These are phyloP conservation scores for Melinopterus prodromus DNA, from an alignment of 2,888 invertebrate species.

Conservation along the genomic window DNA sequence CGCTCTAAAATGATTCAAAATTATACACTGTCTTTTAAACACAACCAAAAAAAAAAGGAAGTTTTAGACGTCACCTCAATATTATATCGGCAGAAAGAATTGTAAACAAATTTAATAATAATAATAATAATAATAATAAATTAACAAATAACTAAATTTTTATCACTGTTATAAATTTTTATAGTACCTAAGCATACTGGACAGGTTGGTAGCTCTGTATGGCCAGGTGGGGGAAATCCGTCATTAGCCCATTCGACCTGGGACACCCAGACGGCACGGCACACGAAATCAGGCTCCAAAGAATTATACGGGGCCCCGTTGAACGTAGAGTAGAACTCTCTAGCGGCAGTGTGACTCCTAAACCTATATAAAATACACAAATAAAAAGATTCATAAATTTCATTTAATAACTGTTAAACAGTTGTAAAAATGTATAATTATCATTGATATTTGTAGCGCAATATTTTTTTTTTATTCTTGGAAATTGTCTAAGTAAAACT, in stretches of 20 bases:
- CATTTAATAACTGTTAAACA: neutral
- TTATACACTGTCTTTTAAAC: too few species aligned
- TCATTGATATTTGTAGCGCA: neutral
- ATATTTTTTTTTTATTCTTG: neutral
- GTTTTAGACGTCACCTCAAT: neutral
- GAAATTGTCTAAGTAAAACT: slow-evolving; percentile 50
- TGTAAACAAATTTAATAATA: slow-evolving; percentile 9
- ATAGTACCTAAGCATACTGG: slow-evolving; percentile 83
- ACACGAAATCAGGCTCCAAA: slow-evolving; percentile 89
- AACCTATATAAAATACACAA: slow-evolving; percentile 62
- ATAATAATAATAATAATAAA: neutral
- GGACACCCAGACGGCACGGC: slow-evolving; percentile 96
- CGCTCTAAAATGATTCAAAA: slow-evolving; percentile 70
- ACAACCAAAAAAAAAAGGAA: neutral
- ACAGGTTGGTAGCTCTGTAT: slow-evolving; percentile 96
- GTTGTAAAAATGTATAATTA: neutral
- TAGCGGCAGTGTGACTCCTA: slow-evolving; percentile 79
- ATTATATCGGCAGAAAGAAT: neutral
- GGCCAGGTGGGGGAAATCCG: slow-evolving; percentile 72
- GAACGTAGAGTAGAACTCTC: slow-evolving; percentile 91
- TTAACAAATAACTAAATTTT: too few species aligned
- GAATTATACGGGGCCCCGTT: slow-evolving; percentile 94
- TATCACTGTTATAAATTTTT: too few species aligned
- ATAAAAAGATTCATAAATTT: slow-evolving; percentile 17
- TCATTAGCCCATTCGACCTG: slow-evolving; percentile 87